Evolutionary conservation across 2,888 invertebrate species (phyloP).

Genomic region (Aporophyla nigra): DNA sequence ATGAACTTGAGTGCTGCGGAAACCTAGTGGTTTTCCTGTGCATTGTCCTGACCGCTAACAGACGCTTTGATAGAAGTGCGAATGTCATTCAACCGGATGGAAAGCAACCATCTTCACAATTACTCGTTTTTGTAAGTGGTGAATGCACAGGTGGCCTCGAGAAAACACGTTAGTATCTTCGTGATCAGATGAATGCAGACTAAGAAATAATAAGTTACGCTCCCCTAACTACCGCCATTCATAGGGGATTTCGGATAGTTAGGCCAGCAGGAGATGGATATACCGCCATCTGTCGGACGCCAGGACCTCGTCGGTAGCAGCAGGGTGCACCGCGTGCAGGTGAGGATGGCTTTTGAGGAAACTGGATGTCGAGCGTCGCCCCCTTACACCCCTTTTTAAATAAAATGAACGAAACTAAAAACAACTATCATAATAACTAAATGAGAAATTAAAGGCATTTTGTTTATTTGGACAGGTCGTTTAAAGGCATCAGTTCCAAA

Average conservation of each 20-base stretch:
- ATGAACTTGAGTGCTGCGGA: not conserved
- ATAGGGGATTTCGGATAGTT: not conserved
- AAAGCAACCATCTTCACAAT: not conserved
- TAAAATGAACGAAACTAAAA: slow-evolving; percentile 3
- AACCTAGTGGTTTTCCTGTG: not conserved
- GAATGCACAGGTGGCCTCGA: not conserved
- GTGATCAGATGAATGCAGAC: not conserved
- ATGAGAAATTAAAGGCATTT: not conserved
- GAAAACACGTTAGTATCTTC: not conserved
- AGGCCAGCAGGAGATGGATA: not conserved
- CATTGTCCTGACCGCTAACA: not conserved
- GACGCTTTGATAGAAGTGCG: not conserved
- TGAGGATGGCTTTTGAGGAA: slow-evolving; percentile 29
- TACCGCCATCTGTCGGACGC: slow-evolving; percentile 8
- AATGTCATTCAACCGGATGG: not conserved
- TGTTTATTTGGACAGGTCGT: not conserved
- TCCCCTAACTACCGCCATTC: not conserved
- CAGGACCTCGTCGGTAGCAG: slow-evolving; percentile 30
- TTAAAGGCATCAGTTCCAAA: not conserved
- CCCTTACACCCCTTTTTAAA: slow-evolving; percentile 12
- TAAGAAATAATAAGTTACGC: not conserved
- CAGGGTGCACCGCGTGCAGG: slow-evolving; percentile 30
- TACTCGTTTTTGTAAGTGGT: not conserved
- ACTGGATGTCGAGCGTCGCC: not conserved
- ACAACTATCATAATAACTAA: not conserved